Evolutionary conservation across 2,888 invertebrate genomes (phyloP).

Genomic region (Lasioglossum morio): DNA sequence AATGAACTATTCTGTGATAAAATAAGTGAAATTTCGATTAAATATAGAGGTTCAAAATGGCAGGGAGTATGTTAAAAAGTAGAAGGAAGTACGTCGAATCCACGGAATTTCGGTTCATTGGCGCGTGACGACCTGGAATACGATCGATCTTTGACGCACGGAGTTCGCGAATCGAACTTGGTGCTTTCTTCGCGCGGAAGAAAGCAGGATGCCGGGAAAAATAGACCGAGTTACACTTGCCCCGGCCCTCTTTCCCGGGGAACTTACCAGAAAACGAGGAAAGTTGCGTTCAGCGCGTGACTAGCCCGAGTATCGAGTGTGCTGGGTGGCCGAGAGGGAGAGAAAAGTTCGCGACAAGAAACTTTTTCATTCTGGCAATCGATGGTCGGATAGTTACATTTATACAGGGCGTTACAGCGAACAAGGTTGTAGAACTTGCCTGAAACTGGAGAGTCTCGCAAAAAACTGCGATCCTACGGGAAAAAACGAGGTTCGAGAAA

Average conservation of each 20-base stretch:
- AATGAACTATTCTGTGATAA: too few relatives aligned
- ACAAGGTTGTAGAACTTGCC: neutral
- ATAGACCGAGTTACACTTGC: constrained; percentile 24
- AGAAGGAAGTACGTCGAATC: neutral
- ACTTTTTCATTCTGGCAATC: neutral
- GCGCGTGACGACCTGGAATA: constrained; percentile 31
- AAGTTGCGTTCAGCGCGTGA: constrained; percentile 14
- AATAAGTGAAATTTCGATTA: neutral
- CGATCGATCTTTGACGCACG: constrained; percentile 38
- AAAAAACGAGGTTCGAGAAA: neutral
- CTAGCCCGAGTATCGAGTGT: neutral
- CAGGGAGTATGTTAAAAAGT: neutral
- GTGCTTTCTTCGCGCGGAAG: constrained; percentile 33
- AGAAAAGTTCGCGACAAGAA: neutral
- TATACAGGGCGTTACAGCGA: neutral
- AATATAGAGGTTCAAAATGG: neutral
- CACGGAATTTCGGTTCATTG: constrained; percentile 22
- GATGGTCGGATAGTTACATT: neutral
- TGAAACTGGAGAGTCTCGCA: neutral
- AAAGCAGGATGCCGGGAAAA: constrained; percentile 19
- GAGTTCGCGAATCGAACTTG: constrained; percentile 11
- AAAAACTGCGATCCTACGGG: neutral
- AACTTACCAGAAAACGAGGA: constrained; percentile 17
- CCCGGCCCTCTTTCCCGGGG: neutral
- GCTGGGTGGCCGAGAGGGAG: neutral